A percentile compares a stretch with the other conserved stretches of the same genome.
Evolutionary conservation across 2,888 invertebrate species (phyloP).

Genomic region (Stenoptilia bipunctidactyla): DNA sequence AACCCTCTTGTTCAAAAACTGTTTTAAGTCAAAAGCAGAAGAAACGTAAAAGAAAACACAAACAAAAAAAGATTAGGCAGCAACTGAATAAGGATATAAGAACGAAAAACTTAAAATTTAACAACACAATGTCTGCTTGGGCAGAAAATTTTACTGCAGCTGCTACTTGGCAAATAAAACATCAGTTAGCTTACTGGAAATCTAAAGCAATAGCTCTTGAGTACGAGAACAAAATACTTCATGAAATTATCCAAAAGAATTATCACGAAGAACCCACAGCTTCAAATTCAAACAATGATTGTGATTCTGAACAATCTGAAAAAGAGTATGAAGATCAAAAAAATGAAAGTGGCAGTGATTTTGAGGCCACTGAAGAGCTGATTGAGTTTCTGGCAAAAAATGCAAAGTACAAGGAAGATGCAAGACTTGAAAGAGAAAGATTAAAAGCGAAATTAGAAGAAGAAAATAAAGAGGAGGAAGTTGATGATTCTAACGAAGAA

Average conservation of each 20-base stretch:
- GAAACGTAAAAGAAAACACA: slow-evolving; percentile 8
- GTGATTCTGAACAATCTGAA: slow-evolving; percentile 11
- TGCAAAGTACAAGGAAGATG: slow-evolving; percentile 62
- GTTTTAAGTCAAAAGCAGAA: slow-evolving; percentile 25
- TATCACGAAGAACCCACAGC: slow-evolving; percentile 17
- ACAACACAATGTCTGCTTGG: slow-evolving; percentile 46
- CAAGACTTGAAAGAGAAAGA: slow-evolving; percentile 32
- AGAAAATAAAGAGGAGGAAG: slow-evolving; percentile 18
- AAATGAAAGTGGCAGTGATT: slow-evolving; percentile 26
- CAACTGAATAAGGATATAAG: neutral
- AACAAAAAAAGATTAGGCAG: slow-evolving; percentile 13
- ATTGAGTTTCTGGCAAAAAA: slow-evolving; percentile 73
- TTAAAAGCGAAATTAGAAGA: slow-evolving; percentile 24
- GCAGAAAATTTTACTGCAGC: slow-evolving; percentile 46
- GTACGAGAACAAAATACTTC: slow-evolving; percentile 69
- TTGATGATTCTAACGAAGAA: slow-evolving; percentile 25
- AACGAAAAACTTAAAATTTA: slow-evolving; percentile 18
- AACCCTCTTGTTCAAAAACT: neutral
- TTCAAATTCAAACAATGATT: slow-evolving; percentile 1
- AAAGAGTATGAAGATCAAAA: slow-evolving; percentile 17
- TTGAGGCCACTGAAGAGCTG: slow-evolving; percentile 75
- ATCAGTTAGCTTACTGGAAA: slow-evolving; percentile 74
- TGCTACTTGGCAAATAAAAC: slow-evolving; percentile 63
- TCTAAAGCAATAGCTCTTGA: slow-evolving; percentile 68
- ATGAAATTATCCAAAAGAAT: slow-evolving; percentile 54